Percentiles rank a stretch among this genome's conserved stretches.
Conservation (phyloP, 37 sponge, comb jelly and placozoan species). For the Halisarca cf. caerulea region DNA sequence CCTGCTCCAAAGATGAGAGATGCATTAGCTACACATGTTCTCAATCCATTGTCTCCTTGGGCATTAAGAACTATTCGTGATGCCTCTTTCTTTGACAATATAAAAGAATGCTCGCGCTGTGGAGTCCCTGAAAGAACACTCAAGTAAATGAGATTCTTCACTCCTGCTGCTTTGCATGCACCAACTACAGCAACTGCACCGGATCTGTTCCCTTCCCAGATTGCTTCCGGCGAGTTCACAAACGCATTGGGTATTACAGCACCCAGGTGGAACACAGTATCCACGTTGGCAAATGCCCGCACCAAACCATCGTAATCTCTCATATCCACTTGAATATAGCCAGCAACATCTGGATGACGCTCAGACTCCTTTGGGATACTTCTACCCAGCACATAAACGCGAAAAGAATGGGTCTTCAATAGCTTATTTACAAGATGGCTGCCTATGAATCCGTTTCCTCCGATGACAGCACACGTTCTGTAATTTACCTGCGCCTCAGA, state of each 20-base stretch:
- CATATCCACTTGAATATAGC: slow-evolving; percentile 71
- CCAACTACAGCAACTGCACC: slow-evolving; percentile 35
- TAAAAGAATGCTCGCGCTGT: slow-evolving; percentile 20
- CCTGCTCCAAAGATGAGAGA: slow-evolving; percentile 54
- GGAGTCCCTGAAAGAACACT: too few species aligned
- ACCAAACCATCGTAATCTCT: slow-evolving; percentile 60
- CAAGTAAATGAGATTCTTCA: slow-evolving; percentile 49
- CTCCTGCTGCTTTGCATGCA: slow-evolving; percentile 54
- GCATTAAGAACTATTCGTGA: slow-evolving; percentile 31
- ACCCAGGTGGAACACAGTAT: slow-evolving; percentile 58
- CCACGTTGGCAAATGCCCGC: slow-evolving; percentile 60
- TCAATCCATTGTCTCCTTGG: slow-evolving; percentile 41
- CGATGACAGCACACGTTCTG: slow-evolving; percentile 67
- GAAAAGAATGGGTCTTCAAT: slow-evolving; percentile 33
- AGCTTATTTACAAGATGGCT: slow-evolving; percentile 66
- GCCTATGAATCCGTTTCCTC: slow-evolving; percentile 75
- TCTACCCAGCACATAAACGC: slow-evolving; percentile 69
- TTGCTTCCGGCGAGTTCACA: slow-evolving; percentile 26
- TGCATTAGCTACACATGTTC: slow-evolving; percentile 47
- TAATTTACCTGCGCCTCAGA: background rate
- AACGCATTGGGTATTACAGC: slow-evolving; percentile 58
- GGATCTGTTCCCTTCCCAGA: slow-evolving; percentile 45
- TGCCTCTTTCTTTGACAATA: background rate
- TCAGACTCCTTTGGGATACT: slow-evolving; percentile 32
- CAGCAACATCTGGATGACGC: slow-evolving; percentile 55